These are phyloP conservation scores for Vireo altiloquus DNA, from an alignment of 2,113 vertebrate species.

Conservation along the genomic window DNA sequence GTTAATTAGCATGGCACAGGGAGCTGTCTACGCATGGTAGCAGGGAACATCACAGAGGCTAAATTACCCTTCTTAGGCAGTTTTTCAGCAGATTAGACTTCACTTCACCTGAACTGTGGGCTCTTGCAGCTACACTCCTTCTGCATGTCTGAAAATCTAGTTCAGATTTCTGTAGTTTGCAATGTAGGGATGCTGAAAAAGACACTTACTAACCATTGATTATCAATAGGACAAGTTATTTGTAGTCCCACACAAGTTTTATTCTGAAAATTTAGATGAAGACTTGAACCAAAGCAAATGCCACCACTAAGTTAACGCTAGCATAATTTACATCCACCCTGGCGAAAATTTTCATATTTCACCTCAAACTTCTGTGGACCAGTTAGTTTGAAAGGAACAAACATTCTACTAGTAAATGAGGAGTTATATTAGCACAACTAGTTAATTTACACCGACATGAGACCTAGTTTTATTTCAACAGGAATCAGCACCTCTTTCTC, in stretches of 20 bases:
- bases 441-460: neutral
- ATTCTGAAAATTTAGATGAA: neutral
- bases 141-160: neutral
- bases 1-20: neutral
- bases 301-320: neutral
- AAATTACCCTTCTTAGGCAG: neutral
- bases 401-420: neutral
- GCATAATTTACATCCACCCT: neutral
- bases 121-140: neutral
- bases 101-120: neutral
- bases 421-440: neutral
- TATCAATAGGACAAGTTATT: neutral
- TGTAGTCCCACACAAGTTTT: neutral
- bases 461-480: neutral
- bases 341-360: neutral
- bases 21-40: neutral
- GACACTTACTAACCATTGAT: neutral
- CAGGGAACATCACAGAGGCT: neutral
- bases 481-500: neutral
- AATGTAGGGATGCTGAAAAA: neutral
- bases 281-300: neutral
- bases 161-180: neutral
- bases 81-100: slow-evolving; percentile 2
- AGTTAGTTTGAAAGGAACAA: neutral
- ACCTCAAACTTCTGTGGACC: neutral